Conservation (phyloP, 2,113 vertebrate species). For the Xenopus tropicalis region DNA sequence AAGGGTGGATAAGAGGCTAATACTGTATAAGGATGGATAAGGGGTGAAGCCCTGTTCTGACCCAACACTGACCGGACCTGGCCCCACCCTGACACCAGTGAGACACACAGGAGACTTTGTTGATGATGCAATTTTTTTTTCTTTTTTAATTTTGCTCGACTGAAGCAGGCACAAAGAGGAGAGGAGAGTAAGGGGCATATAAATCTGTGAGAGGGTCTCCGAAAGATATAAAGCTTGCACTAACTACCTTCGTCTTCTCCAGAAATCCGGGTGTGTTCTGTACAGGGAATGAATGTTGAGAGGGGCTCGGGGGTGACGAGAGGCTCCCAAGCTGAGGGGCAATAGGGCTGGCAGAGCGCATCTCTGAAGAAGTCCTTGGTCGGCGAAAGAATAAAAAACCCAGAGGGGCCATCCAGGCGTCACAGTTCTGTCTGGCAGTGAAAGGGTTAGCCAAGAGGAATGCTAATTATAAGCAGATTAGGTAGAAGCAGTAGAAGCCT, state of each 20-base stretch:
- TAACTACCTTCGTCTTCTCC: slow-evolving; percentile 13
- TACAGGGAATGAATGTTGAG: background rate
- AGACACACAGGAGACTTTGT: slow-evolving; percentile 52
- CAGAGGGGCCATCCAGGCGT: background rate
- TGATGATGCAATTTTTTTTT: slow-evolving; percentile 79
- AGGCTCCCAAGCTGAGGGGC: slow-evolving; percentile 29
- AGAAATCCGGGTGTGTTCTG: slow-evolving; percentile 38
- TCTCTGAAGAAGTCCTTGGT: background rate
- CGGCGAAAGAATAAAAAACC: background rate
- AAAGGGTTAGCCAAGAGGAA: background rate
- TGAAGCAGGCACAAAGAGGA: slow-evolving; percentile 68
- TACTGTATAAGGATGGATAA: too few species aligned
- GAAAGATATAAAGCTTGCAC: slow-evolving; percentile 28
- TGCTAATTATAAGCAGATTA: background rate
- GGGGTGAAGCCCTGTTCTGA: too few species aligned
- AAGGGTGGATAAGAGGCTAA: too few species aligned
- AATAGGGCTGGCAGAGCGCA: slow-evolving; percentile 46
- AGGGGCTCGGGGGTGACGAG: background rate
- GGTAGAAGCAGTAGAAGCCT: background rate
- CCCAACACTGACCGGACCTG: background rate
- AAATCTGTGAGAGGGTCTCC: slow-evolving; percentile 27
- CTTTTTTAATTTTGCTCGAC: slow-evolving; percentile 75
- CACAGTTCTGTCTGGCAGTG: slow-evolving; percentile 4
- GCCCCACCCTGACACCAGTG: slow-evolving; percentile 48
- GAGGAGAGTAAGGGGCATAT: slow-evolving; percentile 43